Conservation (phyloP, 1,140 invertebrate genomes). For the Hermetia illucens region DNA sequence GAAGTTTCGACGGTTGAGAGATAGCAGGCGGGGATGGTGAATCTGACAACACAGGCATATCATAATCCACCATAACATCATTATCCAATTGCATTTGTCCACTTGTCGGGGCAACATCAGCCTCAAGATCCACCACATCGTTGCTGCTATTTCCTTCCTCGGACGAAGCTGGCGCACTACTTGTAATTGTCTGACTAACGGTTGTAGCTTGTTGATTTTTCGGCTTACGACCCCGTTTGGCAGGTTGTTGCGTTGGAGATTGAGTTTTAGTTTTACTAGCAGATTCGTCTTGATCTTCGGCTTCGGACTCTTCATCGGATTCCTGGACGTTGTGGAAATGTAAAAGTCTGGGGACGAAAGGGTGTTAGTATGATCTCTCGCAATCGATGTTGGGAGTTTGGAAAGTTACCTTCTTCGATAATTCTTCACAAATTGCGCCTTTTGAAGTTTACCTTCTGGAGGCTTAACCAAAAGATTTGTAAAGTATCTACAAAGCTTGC, state of each 20-base stretch:
- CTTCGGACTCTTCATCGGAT: slow-evolving; percentile 36
- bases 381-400: slow-evolving; percentile 4
- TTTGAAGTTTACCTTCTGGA: slow-evolving; percentile 36
- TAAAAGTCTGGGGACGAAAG: slow-evolving; percentile 41
- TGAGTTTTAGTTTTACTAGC: slow-evolving; percentile 29
- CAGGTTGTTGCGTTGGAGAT: slow-evolving; percentile 27
- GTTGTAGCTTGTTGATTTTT: slow-evolving; percentile 17
- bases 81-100: slow-evolving; percentile 8
- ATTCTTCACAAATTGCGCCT: slow-evolving; percentile 43
- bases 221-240: slow-evolving; percentile 28
- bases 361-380: not conserved
- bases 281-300: slow-evolving; percentile 19
- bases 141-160: too few species aligned
- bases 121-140: too few species aligned
- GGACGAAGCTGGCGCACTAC: slow-evolving; percentile 28
- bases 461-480: slow-evolving; percentile 51
- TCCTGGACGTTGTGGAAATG: slow-evolving; percentile 53
- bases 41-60: not conserved
- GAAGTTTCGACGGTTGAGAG: slow-evolving; percentile 23
- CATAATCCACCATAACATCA: slow-evolving; percentile 7
- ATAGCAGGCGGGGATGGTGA: slow-evolving; percentile 4
- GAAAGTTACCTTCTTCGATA: slow-evolving; percentile 48
- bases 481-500: slow-evolving; percentile 66
- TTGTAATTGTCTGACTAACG: slow-evolving; percentile 31
- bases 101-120: not conserved